Percentiles rank a stretch among this genome's conserved stretches.
phyloP scores from a whole-genome alignment of 2,888 invertebrate genomes.

The Drosophila pseudotalamancana region DNA sequence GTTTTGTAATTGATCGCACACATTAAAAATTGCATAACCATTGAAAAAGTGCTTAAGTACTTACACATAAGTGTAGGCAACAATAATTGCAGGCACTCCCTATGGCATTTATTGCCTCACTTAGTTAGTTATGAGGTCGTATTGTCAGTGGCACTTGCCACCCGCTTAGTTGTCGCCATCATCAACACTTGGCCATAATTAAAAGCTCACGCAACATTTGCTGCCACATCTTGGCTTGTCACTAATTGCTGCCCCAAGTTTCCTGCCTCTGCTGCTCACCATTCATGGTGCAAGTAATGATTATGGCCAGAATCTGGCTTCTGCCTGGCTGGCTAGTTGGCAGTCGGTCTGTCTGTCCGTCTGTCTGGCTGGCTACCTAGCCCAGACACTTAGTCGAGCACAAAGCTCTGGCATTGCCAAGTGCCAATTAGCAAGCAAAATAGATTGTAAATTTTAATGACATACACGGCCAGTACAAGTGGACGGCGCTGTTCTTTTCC shows the following conservation, averaged over 20 bases:
- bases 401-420: conserved; percentile 61
- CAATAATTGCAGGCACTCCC: conserved; percentile 43
- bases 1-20: conserved; percentile 69
- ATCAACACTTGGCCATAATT: conserved; percentile 65
- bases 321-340: not conserved
- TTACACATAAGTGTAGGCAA: conserved; percentile 46
- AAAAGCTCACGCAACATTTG: conserved; percentile 64
- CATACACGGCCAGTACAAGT: conserved; percentile 58
- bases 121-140: conserved; percentile 38
- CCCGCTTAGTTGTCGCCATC: conserved; percentile 54
- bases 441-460: conserved; percentile 79
- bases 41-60: conserved; percentile 53
- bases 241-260: conserved; percentile 61
- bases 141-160: conserved; percentile 34
- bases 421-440: conserved; percentile 79
- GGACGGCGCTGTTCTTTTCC: conserved; percentile 13
- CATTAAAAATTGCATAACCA: conserved; percentile 60
- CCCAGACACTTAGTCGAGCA: conserved; percentile 18
- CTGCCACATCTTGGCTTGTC: conserved; percentile 56
- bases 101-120: conserved; percentile 33
- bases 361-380: conserved; percentile 3
- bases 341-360: not conserved
- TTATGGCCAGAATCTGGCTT: conserved; percentile 57
- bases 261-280: conserved; percentile 1
- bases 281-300: conserved; percentile 67